Evolutionary conservation across 2,888 invertebrate genomes (phyloP), one percentile per base, ranked within the genome.

Genomic region (Tetropium fuscum): DNA sequence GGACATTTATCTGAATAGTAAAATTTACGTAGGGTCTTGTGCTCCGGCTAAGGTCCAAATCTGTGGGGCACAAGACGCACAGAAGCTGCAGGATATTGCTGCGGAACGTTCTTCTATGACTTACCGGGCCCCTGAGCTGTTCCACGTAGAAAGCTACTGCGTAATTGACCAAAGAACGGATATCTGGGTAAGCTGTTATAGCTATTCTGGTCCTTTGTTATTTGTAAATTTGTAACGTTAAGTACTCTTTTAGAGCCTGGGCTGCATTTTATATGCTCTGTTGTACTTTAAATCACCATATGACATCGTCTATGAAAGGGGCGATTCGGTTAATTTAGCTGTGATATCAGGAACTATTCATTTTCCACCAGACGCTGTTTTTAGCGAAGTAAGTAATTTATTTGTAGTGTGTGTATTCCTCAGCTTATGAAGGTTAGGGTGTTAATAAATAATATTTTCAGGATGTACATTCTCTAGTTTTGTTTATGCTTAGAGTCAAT

Each of bases 101-200:
- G 92, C 91, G 44, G 94, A 95, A 81, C 84, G 91, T 60, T 93
- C 93, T 79, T 92, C 93, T 16, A 94, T 95, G 90, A 89, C 94
- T 2, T 96, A 94, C 76, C 83, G 93, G 70, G 93, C 95, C 0
- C 95, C 95, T 0, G 95, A 95, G 80, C 82, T 96, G 45, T 96
- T 95, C 76, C 90, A 90, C 70, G 93, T 95, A 6, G 91, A 94
- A 80, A 89, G 90, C 58, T 90, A 92, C 73, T 88, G 90, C 72
- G 87, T 88, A 71, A 87, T 95, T 53, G 93, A 94, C 78, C 92
- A 94, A 80, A 83, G 92, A 66, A 92, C 92, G 25, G 95, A 95
- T 81, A 90, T 95, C 74, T 95, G 95, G 95, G 91, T 91, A 82
- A 76, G 77, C 30, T n/a, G 6, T 10, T 38, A 1, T 18, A 13